Percentiles rank a stretch among this genome's conserved stretches.
These are phyloP conservation scores for Sula dactylatra DNA, from an alignment of 2,113 vertebrate species.

Conservation along the genomic window DNA sequence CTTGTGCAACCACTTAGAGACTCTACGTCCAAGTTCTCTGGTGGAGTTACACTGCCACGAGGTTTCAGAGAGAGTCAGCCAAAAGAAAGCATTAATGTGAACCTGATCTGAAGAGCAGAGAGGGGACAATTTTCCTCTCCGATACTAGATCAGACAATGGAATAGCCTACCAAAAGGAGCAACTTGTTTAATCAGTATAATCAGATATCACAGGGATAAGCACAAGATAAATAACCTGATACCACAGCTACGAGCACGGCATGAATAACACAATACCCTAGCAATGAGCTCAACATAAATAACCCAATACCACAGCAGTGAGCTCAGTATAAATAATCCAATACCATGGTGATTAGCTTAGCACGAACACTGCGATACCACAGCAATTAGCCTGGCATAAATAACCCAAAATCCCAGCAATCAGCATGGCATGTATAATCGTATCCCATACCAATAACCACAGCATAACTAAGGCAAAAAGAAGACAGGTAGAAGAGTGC, in stretches of 20 bases:
- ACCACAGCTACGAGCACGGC: not conserved
- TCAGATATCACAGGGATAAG: constrained; percentile 49
- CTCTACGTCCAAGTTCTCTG: not conserved
- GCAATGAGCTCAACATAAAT: constrained; percentile 42
- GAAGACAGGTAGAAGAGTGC: not conserved
- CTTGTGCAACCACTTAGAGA: not conserved
- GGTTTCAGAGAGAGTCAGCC: not conserved
- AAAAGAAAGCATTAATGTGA: not conserved
- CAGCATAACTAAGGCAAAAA: not conserved
- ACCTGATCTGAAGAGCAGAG: not conserved
- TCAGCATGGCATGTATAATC: constrained; percentile 46
- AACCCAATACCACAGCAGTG: constrained; percentile 16
- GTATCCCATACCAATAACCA: not conserved
- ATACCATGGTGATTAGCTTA: constrained; percentile 60
- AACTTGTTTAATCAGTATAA: constrained; percentile 43
- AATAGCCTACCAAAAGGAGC: not conserved
- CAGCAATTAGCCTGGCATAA: constrained; percentile 57
- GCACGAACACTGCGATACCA: constrained; percentile 26
- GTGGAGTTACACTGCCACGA: not conserved
- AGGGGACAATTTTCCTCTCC: not conserved
- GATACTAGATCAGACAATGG: not conserved
- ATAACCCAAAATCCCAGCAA: constrained; percentile 33
- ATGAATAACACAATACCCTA: constrained; percentile 34
- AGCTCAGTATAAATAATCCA: constrained; percentile 63
- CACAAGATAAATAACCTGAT: constrained; percentile 34